A percentile compares a stretch with the other conserved stretches of the same genome.
Conservation (phyloP, 1,140 invertebrate genomes). For the Frieseomelitta varia region DNA sequence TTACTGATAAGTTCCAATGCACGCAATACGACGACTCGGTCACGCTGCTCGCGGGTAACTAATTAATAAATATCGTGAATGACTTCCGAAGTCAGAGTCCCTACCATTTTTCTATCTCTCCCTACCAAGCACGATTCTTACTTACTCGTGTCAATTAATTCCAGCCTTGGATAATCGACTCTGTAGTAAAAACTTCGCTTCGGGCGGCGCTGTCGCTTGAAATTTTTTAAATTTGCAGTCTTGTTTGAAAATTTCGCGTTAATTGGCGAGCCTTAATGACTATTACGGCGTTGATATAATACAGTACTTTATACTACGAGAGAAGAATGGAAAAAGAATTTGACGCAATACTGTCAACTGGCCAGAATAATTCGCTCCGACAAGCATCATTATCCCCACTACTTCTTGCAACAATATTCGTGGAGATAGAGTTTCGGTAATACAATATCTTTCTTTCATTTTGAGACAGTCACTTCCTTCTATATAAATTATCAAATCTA, state of each 20-base stretch:
- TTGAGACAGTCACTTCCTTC: neutral
- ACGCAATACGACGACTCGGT: neutral
- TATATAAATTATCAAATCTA: neutral
- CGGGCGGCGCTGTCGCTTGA: too few relatives aligned
- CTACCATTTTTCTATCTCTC: neutral
- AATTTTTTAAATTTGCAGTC: neutral
- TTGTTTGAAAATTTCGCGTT: neutral
- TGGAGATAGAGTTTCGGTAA: neutral
- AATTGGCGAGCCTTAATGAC: neutral
- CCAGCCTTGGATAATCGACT: neutral
- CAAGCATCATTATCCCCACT: neutral
- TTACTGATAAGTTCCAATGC: neutral
- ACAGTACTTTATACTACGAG: too few relatives aligned
- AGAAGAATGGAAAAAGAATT: too few relatives aligned
- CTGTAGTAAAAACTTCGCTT: neutral
- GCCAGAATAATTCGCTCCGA: neutral
- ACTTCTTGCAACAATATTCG: neutral
- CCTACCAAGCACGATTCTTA: neutral
- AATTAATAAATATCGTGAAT: constrained; percentile 2
- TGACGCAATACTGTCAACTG: neutral
- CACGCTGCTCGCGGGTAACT: neutral
- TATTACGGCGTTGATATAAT: too few relatives aligned
- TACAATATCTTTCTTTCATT: neutral
- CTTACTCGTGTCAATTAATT: constrained; percentile 34
- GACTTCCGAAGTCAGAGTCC: constrained; percentile 5